Base-by-base conservation (phyloP, 2,888 invertebrate genomes). In the Pseudococcus longispinus region DNA sequence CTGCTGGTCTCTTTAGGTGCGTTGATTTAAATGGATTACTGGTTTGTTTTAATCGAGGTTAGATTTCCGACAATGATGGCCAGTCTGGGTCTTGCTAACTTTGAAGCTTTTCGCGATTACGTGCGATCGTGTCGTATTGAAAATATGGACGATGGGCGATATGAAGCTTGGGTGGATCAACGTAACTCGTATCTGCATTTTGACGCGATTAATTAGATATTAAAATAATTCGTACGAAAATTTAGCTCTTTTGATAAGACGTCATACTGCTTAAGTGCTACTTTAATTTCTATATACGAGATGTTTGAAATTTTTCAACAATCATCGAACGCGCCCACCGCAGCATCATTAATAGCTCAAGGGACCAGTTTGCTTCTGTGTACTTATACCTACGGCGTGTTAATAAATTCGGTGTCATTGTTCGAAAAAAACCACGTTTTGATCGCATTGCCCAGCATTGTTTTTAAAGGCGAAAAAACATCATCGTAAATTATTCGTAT, bases 351-450 rank as follows among this genome's bases (percentile, higher is more conserved):
- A 51, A 46, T n/a, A 32, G n/a, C 32, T 6, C 37, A 32, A 6
- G 37, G 13, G n/a, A 74, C 74, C 32, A 37, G 74, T 74, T 74
- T 51, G 51, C 51, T 51, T 51, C 51, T 51, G 51, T 51, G 18
- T 51, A n/a, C 51, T 13, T 70, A 70, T 5, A 37, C 37, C n/a
- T 32, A 18, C 74, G 32, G 37, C 74, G 37, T 74, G 74, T 37
- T 74, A 74, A 74, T 74, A 74, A 74, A 74, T 74, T 74, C 74
- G 74, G 32, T 37, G 74, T 74, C 37, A 74, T 74, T 74, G 74
- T 74, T 74, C 74, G 4, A 74, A 74, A 74, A 74, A 74, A 37
- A n/a, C 18, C 37, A n/a, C 74, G 37, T 74, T 51, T 51, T 74
- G 74, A 37, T 74, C 37, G 65, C 65, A 65, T 65, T 65, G 26